Evolutionary conservation across 1,140 invertebrate species (phyloP).

Genomic region (Heliothis subflexa): DNA sequence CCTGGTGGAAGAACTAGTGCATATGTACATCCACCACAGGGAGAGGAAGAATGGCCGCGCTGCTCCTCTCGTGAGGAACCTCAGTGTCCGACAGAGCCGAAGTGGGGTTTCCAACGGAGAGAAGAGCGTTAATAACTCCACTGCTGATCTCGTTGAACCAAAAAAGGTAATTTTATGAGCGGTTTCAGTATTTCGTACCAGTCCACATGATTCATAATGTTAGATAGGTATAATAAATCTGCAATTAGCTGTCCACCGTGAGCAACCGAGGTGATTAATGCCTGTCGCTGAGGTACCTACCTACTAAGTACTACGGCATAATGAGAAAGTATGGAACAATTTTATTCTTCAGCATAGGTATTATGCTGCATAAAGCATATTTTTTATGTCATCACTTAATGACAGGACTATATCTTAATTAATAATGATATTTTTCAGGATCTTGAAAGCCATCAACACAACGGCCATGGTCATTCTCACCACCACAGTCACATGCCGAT

Average conservation of each 20-base stretch:
- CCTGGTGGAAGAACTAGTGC: conserved; percentile 93
- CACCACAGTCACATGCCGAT: conserved; percentile 85
- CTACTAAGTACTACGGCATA: too few species aligned
- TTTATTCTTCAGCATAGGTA: too few species aligned
- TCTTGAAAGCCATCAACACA: conserved; percentile 70
- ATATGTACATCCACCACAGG: conserved; percentile 88
- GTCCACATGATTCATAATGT: neutral
- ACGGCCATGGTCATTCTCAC: conserved; percentile 82
- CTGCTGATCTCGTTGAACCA: conserved; percentile 74
- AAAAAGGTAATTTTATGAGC: conserved; percentile 55
- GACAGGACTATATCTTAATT: too few species aligned
- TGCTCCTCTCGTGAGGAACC: conserved; percentile 79
- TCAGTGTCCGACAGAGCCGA: conserved; percentile 75
- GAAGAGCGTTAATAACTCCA: conserved; percentile 78
- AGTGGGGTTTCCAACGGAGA: conserved; percentile 59
- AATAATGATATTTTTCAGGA: conserved; percentile 60
- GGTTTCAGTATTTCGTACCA: neutral
- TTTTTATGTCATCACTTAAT: too few species aligned
- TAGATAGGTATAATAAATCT: neutral
- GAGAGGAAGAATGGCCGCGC: conserved; percentile 75
- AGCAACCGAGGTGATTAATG: too few species aligned
- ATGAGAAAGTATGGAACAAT: too few species aligned
- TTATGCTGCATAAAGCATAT: too few species aligned
- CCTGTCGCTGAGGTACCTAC: too few species aligned
- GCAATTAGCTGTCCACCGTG: too few species aligned